phyloP scores from a whole-genome alignment of 2,113 vertebrate genomes.

The Oreochromis spilurus region DNA sequence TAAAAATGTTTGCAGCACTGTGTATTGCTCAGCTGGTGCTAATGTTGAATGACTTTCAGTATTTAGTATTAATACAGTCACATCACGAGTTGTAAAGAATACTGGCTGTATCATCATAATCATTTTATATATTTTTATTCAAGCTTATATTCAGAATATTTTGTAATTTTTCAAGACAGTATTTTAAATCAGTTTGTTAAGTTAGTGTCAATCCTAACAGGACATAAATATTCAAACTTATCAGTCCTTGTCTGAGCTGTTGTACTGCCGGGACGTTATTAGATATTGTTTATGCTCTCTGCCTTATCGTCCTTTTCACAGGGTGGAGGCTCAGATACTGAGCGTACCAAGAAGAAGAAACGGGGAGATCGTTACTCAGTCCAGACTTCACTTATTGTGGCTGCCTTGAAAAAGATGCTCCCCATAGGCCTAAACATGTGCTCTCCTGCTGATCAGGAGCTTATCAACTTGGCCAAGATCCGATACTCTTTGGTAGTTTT shows the following conservation, averaged over 20 bases:
- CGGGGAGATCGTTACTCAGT: slow-evolving; percentile 89
- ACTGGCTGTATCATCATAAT: neutral
- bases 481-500: slow-evolving; percentile 86
- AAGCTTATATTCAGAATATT: neutral
- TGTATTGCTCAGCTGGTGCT: neutral
- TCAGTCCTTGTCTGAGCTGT: neutral
- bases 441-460: slow-evolving; percentile 91
- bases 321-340: slow-evolving; percentile 88
- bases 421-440: slow-evolving; percentile 98
- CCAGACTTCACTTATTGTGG: slow-evolving; percentile 93
- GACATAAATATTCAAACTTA: neutral
- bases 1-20: neutral
- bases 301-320: slow-evolving; percentile 56
- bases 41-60: neutral
- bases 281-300: slow-evolving; percentile 43
- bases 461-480: slow-evolving; percentile 87
- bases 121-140: neutral
- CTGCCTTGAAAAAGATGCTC: slow-evolving; percentile 94
- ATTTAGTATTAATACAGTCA: neutral
- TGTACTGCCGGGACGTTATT: neutral
- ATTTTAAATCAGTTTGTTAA: neutral
- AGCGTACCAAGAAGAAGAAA: slow-evolving; percentile 89
- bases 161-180: neutral
- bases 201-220: neutral
- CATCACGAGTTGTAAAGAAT: neutral